These are phyloP conservation scores for Caracal caracal DNA, from an alignment of 2,113 vertebrate species.

Conservation along the genomic window DNA sequence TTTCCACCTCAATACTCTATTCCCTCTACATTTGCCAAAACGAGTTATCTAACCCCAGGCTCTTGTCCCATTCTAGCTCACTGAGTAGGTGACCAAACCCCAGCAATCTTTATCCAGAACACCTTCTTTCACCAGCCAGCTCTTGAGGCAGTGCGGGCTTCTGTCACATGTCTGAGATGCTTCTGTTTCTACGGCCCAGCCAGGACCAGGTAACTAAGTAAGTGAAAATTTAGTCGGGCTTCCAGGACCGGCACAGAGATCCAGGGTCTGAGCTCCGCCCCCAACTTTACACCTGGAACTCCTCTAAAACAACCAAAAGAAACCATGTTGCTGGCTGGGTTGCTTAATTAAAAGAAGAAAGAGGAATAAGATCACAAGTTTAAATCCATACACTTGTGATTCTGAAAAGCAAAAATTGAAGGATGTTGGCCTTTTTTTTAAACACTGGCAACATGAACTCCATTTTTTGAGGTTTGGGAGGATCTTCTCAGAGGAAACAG, in stretches of 20 bases:
- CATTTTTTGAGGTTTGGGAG: slow-evolving; percentile 28
- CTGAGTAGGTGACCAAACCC: neutral
- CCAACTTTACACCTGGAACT: neutral
- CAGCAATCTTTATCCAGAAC: neutral
- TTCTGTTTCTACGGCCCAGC: neutral
- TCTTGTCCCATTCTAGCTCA: neutral
- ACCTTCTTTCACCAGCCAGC: neutral
- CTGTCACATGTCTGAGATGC: neutral
- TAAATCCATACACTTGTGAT: neutral
- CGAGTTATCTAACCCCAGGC: neutral
- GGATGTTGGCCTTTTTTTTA: neutral
- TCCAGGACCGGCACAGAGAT: neutral
- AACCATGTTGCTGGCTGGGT: neutral
- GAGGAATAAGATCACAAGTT: slow-evolving; percentile 13
- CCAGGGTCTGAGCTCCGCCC: neutral
- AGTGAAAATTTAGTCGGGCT: neutral
- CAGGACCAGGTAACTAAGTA: neutral
- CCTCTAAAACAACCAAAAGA: neutral
- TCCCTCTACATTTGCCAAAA: neutral
- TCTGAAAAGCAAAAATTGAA: slow-evolving; percentile 57
- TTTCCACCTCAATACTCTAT: neutral
- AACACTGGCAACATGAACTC: neutral
- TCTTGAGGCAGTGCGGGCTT: neutral
- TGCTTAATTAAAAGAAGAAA: neutral
- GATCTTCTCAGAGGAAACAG: neutral